Evolutionary conservation across 2,888 invertebrate genomes (phyloP).

Genomic region (Caenorhabditis drosophilae): DNA sequence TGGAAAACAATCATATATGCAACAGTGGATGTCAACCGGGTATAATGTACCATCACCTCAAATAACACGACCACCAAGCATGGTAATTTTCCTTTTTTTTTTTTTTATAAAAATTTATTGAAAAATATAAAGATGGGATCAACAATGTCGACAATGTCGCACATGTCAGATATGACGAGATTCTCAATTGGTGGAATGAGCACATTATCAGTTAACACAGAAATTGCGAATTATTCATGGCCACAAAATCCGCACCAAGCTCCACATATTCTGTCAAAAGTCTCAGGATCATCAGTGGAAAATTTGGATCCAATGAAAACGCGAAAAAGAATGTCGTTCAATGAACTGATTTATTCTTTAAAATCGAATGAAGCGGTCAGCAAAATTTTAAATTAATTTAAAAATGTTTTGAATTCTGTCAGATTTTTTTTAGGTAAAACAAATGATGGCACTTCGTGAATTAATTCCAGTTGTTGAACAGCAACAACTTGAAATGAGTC

Average conservation of each 20-base stretch:
- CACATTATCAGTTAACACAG: conserved; percentile 27
- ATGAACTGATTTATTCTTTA: conserved; percentile 15
- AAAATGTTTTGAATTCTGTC: background rate
- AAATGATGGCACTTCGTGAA: conserved; percentile 17
- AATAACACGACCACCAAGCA: conserved; percentile 17
- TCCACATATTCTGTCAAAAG: conserved; percentile 17
- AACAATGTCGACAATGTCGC: conserved; percentile 16
- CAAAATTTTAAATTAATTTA: background rate
- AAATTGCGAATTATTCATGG: conserved; percentile 9
- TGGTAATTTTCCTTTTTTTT: conserved; percentile 10
- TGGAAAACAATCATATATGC: conserved; percentile 18
- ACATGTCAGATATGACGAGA: conserved; percentile 20
- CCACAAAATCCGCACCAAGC: conserved; percentile 12
- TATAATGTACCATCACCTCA: conserved; percentile 13
- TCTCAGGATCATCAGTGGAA: conserved; percentile 10
- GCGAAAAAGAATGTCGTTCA: conserved; percentile 8
- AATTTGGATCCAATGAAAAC: conserved; percentile 28
- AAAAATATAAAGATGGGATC: conserved; percentile 38
- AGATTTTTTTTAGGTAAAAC: background rate
- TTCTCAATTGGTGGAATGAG: conserved; percentile 17
- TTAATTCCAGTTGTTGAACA: conserved; percentile 16
- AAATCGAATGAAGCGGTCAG: conserved; percentile 8
- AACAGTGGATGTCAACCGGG: conserved; percentile 23
- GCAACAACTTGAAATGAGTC: background rate
- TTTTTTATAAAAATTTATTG: no score